Base-by-base conservation (phyloP, 2,113 vertebrate species). In the Tetrao urogallus region DNA sequence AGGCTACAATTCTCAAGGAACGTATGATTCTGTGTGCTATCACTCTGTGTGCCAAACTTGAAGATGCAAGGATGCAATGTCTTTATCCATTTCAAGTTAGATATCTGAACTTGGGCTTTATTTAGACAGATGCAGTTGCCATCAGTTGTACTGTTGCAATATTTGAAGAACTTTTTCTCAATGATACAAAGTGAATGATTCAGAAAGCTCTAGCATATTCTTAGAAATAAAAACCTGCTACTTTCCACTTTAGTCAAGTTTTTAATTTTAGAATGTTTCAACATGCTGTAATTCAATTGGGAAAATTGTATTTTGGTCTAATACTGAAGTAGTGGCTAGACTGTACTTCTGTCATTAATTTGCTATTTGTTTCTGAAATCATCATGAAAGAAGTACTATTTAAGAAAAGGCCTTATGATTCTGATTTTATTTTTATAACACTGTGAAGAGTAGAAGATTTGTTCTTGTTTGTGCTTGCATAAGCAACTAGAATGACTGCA, bases 291-390 rank as follows among this genome's bases (percentile, higher is more conserved):
- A 40, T 83, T 79, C 74, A 94, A 48, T 73, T 76, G 76, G 79
- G 42, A 85, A 79, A 43, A 73, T 36, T 72, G 75, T 74, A 22
- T 77, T 94, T 96, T 77, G 48, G 64, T 45, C 28, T 93, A n/a
- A 63, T 89, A 56, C 1, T 90, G 38, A 94, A 65, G 3, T 57
- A 93, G 63, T 70, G 34, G 25, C 75, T 95, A 86, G 73, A 57
- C 88, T 92, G 57, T 64, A 86, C 93, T 95, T 95, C 83, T 89
- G n/a, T 92, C 54, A 64, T 72, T 92, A 77, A 75, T 74, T 94
- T 84, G 56, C 63, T 86, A 75, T 91, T 92, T 96, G 17, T 90
- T 90, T 95, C 88, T 93, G 90, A 90, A 83, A 57, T 90, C 22
- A 27, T 93, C 30, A 64, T 86, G 77, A 40, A 83, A 91, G 28